Conservation (phyloP, 2,888 invertebrate genomes). For the Coelogynopora nodosa region DNA sequence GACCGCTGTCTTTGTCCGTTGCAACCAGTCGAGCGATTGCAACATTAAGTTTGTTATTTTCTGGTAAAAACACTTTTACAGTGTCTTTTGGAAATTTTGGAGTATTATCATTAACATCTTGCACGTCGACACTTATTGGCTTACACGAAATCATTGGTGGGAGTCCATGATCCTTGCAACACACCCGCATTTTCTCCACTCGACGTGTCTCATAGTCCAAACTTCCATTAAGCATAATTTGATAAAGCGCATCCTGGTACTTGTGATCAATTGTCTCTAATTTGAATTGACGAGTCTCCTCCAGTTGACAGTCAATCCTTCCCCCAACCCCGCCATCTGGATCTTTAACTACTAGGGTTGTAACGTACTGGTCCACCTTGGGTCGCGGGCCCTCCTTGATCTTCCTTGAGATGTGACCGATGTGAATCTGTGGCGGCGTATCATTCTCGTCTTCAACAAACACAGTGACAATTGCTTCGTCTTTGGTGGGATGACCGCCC, state of each 20-base stretch:
- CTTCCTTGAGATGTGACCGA: neutral
- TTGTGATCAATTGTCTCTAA: neutral
- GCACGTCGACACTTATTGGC: conserved; percentile 5
- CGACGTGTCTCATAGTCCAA: conserved; percentile 30
- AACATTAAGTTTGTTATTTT: conserved; percentile 26
- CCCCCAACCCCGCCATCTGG: conserved; percentile 1
- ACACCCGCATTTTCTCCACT: conserved; percentile 34
- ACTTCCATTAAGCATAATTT: neutral
- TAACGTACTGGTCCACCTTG: neutral
- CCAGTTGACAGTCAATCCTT: conserved; percentile 24
- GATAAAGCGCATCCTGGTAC: neutral
- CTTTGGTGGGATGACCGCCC: neutral
- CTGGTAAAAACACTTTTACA: neutral
- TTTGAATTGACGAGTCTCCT: conserved; percentile 9
- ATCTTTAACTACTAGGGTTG: conserved; percentile 21
- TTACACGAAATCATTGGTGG: neutral
- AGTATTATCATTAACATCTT: conserved; percentile 37
- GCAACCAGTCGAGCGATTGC: conserved; percentile 1
- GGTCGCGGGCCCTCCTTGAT: neutral
- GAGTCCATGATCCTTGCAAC: conserved; percentile 15
- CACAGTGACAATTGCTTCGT: neutral
- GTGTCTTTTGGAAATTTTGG: neutral
- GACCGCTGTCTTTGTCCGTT: conserved; percentile 3
- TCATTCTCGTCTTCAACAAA: neutral
- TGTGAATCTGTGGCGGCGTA: neutral